These are phyloP conservation scores for Lampropteryx suffumata DNA, from an alignment of 2,888 invertebrate genomes.

Conservation along the genomic window DNA sequence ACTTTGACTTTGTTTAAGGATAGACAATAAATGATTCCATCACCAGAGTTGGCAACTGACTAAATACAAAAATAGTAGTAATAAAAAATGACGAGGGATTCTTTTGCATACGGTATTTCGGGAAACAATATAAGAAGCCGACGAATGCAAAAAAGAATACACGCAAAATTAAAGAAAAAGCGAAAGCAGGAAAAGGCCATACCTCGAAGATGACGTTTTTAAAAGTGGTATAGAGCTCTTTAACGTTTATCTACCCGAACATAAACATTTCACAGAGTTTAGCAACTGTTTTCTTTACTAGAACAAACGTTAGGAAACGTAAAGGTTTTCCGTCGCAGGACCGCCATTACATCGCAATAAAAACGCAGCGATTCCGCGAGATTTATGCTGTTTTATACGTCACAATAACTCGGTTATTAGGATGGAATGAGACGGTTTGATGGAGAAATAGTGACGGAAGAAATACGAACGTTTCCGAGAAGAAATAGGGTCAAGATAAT, in stretches of 20 bases:
- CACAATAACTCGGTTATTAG: conserved; percentile 25
- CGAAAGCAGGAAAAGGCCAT: too few species aligned
- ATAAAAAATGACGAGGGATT: too few species aligned
- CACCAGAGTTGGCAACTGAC: too few species aligned
- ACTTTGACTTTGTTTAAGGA: too few species aligned
- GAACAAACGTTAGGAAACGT: conserved; percentile 1
- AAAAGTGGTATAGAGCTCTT: too few species aligned
- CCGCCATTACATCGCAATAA: conserved; percentile 19
- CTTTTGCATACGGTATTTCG: too few species aligned
- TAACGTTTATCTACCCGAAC: neutral
- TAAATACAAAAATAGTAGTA: too few species aligned
- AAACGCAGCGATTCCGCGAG: conserved; percentile 21
- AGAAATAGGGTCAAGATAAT: neutral
- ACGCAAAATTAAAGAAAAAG: too few species aligned
- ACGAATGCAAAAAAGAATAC: too few species aligned
- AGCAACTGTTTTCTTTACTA: conserved; percentile 1
- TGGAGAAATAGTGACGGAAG: conserved; percentile 2
- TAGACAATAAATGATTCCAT: too few species aligned
- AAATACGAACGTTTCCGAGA: neutral
- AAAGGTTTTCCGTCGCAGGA: conserved; percentile 6
- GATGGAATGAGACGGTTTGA: conserved; percentile 9
- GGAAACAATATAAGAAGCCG: too few species aligned
- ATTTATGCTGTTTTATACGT: conserved; percentile 29
- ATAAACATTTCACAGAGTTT: neutral
- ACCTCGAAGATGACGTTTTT: too few species aligned